These are phyloP conservation scores for Halichondria panicea DNA, from an alignment of 37 sponge, comb jelly and placozoan species.

Conservation along the genomic window DNA sequence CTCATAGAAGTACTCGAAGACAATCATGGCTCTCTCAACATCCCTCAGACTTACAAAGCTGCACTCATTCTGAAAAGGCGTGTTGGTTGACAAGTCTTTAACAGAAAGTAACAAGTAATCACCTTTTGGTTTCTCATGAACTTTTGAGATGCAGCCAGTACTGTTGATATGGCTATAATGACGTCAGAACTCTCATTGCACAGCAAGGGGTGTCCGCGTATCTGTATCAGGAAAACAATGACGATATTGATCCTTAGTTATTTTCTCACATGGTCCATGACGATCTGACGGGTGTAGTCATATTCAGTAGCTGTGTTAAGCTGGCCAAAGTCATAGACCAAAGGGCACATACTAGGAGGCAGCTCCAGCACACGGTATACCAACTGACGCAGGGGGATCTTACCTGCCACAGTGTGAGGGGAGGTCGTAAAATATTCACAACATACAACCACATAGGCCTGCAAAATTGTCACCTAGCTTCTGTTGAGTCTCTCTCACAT, in stretches of 20 bases:
- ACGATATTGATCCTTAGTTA: neutral
- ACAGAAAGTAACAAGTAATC: too few relatives aligned
- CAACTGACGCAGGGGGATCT: slow-evolving; percentile 85
- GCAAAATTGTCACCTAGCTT: slow-evolving; percentile 63
- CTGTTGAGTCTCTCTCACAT: slow-evolving; percentile 45
- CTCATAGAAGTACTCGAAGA: slow-evolving; percentile 64
- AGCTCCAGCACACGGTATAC: slow-evolving; percentile 93
- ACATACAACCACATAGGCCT: neutral
- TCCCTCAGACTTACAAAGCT: slow-evolving; percentile 87
- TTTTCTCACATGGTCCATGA: slow-evolving; percentile 64
- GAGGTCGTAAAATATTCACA: neutral
- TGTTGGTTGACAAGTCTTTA: too few relatives aligned
- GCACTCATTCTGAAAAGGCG: slow-evolving; percentile 84
- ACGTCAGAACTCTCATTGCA: neutral
- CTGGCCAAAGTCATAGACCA: slow-evolving; percentile 97
- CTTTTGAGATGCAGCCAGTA: slow-evolving; percentile 67
- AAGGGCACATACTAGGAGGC: slow-evolving; percentile 86
- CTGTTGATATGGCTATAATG: slow-evolving; percentile 16
- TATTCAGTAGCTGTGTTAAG: slow-evolving; percentile 65
- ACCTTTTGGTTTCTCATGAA: slow-evolving; percentile 86
- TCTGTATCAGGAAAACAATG: neutral
- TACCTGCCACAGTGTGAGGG: too few relatives aligned
- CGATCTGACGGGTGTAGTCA: slow-evolving; percentile 77
- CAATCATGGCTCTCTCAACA: slow-evolving; percentile 84
- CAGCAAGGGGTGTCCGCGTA: slow-evolving; percentile 1